Evolutionary conservation across 2,888 invertebrate genomes (phyloP), one percentile per base, ranked within the genome.

Genomic region (Melanotus villosus): DNA sequence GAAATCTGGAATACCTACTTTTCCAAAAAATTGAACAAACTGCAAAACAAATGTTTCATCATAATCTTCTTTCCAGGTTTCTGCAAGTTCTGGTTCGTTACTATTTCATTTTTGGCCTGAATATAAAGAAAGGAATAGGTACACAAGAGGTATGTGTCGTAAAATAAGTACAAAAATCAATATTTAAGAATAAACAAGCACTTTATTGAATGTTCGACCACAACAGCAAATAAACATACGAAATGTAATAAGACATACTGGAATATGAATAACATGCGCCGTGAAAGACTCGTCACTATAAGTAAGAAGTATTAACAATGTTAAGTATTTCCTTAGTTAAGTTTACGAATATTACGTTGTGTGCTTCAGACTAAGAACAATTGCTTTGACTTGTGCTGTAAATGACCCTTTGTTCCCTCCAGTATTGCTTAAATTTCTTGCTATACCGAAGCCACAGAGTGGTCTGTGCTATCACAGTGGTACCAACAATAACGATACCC

Each of bases 381-480:
- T 70, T 67, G 70, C 70, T 66, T 65, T 58, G 23, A 65, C 59
- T 70, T 67, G 62, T 66, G 67, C 64, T 58, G 63, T 64, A 60
- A 65, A 19, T 63, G 62, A 67, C 62, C 66, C 60, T 36, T 70
- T 70, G 66, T 67, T 67, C 66, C 70, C 70, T 63, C 45, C 70
- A 70, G 67, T 70, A 70, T 70, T 70, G 70, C 66, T 66, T 38
- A 54, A 41, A 43, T 47, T 57, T 47, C 21, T 16, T 45, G 64
- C 65, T 59, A 70, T 70, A 70, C 70, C 66, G 67, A 67, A 70
- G 70, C 50, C 65, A 65, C 65, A 65, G 68, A 65, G 58, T 34
- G 62, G 65, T 50, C 70, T 70, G 70, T 70, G 70, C 63, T 70
- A 69, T 69, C 69, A 69, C 69, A 69, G 69, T 69, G 65, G 66